Percentiles rank a stretch among this genome's conserved stretches.
These are phyloP conservation scores for Dipodomys ordii DNA, from an alignment of 2,113 vertebrate genomes.

Conservation along the genomic window DNA sequence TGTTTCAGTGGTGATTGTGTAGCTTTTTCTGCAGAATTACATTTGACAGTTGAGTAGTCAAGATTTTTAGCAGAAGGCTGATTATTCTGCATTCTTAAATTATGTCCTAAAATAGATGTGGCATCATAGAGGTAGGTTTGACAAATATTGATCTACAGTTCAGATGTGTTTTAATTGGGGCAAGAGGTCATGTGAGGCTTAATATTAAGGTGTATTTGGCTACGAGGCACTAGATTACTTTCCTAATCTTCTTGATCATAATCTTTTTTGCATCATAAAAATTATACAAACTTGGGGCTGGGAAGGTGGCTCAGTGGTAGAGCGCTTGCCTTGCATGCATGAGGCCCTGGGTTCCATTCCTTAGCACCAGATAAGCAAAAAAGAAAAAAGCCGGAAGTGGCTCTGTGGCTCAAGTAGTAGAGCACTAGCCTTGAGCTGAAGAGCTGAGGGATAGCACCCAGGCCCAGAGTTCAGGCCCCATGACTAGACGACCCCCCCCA, in stretches of 20 bases:
- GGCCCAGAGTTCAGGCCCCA: too few relatives aligned
- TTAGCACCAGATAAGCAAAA: too few relatives aligned
- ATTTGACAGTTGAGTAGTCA: conserved; percentile 61
- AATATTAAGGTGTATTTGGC: background rate
- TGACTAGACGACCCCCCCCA: too few relatives aligned
- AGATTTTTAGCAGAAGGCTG: conserved; percentile 52
- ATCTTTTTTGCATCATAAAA: conserved; percentile 49
- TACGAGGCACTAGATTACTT: conserved; percentile 23
- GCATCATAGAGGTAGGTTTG: background rate
- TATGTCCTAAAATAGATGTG: conserved; percentile 64
- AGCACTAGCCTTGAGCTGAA: too few relatives aligned
- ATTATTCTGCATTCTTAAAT: conserved; percentile 69
- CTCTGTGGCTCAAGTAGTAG: too few relatives aligned
- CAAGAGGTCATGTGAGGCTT: conserved; percentile 31
- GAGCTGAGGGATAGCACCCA: too few relatives aligned
- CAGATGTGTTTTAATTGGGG: conserved; percentile 59
- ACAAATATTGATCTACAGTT: conserved; percentile 61
- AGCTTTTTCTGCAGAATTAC: conserved; percentile 62
- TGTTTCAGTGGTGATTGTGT: conserved; percentile 67
- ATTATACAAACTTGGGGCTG: background rate
- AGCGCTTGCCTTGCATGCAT: too few relatives aligned
- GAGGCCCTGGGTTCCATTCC: too few relatives aligned
- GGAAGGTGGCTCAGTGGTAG: too few relatives aligned
- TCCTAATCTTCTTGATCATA: conserved; percentile 12
- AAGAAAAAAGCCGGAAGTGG: too few relatives aligned